Evolutionary conservation across 2,888 invertebrate genomes (phyloP), one percentile per base, ranked within the genome.

Genomic region (Meteorus cinctellus): DNA sequence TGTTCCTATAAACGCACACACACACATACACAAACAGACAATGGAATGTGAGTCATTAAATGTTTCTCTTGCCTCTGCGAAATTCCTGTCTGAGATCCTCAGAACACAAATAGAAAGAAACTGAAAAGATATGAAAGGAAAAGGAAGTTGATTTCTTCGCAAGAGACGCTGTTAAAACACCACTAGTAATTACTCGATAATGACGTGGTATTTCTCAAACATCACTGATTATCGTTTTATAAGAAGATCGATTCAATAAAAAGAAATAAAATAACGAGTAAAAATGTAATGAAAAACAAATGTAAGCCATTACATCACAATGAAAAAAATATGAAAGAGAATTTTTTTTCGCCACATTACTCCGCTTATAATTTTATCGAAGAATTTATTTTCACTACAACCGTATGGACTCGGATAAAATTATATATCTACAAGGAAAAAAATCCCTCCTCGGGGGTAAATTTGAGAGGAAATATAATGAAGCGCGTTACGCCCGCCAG

Each of bases 401-500:
- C 4, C 6, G 4, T n/a, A 16, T n/a, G 8, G 8, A 41, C 48
- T 4, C n/a, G 16, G n/a, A 24, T 55, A 55, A n/a, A 19, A 55
- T 19, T 55, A 19, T 48, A 48, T 55, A 55, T n/a, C 8, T 19
- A 19, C 6, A 19, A 24, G 8, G 12, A 24, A 45, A 24, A 12
- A 24, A 29, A 68, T 68, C 29, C 51, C 31, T 36, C n/a, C 45
- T 14, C 48, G 70, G 67, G 76, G 72, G 75, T 73, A 59, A 62
- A 74, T 78, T 81, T 78, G 77, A 74, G 75, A 41, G 60, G 55
- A 55, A 51, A 65, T 66, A 77, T 70, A 77, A 79, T 65, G 72
- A 77, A 76, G 73, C 63, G 29, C 60, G 79, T 79, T 69, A 76
- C 78, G 77, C 78, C 78, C 76, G 72, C 79, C 75, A 76, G 77